A percentile compares a stretch with the other conserved stretches of the same genome.
phyloP scores from a whole-genome alignment of 1,140 invertebrate genomes.

The Camponotus vicinus region DNA sequence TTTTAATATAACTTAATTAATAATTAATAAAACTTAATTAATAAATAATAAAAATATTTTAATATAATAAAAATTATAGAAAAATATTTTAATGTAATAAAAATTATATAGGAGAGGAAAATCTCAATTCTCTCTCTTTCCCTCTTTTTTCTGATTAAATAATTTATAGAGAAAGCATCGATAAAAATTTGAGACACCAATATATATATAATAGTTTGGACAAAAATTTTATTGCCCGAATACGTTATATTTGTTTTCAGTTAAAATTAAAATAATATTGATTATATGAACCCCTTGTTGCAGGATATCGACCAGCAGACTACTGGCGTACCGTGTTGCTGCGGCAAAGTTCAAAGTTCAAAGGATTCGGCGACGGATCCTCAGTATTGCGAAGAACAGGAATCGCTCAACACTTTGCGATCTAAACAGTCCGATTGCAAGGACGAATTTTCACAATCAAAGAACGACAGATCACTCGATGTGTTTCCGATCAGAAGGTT shows the following conservation, averaged over 20 bases:
- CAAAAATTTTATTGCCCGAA: background rate
- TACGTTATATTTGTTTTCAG: background rate
- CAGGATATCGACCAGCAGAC: slow-evolving; percentile 67
- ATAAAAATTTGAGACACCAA: background rate
- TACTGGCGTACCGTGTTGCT: slow-evolving; percentile 58
- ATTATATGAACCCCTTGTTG: slow-evolving; percentile 32
- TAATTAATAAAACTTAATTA: too few species aligned
- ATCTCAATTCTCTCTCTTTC: too few species aligned
- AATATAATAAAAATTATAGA: too few species aligned
- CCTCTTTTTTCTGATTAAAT: background rate
- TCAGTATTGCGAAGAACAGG: background rate
- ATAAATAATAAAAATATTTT: too few species aligned
- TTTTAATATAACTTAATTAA: too few species aligned
- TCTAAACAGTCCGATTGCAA: background rate
- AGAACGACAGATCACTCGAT: background rate
- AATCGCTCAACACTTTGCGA: background rate
- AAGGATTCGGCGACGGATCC: slow-evolving; percentile 15
- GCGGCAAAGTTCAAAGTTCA: slow-evolving; percentile 47
- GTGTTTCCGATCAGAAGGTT: slow-evolving; percentile 50
- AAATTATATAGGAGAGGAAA: background rate
- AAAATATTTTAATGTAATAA: background rate
- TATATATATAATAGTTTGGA: background rate
- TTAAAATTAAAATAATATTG: slow-evolving; percentile 39
- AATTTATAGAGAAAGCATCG: background rate
- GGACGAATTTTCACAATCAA: background rate